These are phyloP conservation scores for Circaetus gallicus DNA, from an alignment of 2,113 vertebrate species.

Conservation along the genomic window DNA sequence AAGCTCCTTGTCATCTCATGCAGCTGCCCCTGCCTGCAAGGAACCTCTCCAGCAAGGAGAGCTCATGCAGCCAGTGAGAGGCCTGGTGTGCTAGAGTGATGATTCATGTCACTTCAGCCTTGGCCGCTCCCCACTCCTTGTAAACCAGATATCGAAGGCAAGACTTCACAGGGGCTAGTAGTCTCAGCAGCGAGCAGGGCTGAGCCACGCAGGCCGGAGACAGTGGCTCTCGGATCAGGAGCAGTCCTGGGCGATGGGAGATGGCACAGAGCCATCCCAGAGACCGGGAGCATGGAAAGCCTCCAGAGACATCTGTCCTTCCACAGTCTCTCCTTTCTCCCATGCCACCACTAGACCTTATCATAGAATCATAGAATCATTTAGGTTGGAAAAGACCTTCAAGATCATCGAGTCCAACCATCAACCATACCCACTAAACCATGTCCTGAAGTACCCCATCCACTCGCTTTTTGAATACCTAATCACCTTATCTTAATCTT, in stretches of 20 bases:
- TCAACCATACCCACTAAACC: too few relatives aligned
- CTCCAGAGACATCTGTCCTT: neutral
- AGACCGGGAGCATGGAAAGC: neutral
- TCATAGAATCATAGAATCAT: too few relatives aligned
- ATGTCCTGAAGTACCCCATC: too few relatives aligned
- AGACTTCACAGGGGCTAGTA: neutral
- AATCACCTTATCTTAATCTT: neutral
- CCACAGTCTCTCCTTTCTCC: neutral
- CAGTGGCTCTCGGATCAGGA: rapidly evolving
- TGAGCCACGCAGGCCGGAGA: neutral
- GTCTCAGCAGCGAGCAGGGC: neutral
- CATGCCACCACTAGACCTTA: neutral
- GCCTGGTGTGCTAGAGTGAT: neutral
- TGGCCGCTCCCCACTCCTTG: neutral
- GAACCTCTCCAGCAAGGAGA: neutral
- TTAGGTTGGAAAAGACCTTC: too few relatives aligned
- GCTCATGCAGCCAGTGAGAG: neutral
- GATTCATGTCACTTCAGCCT: neutral
- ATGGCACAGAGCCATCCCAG: neutral
- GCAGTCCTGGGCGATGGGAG: neutral
- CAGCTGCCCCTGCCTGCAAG: neutral
- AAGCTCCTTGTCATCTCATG: neutral
- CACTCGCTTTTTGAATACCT: too few relatives aligned
- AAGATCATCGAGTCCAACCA: too few relatives aligned
- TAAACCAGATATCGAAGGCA: neutral